Evolutionary conservation across 2,113 vertebrate species (phyloP).

Genomic region (Notarius quadriscutis): DNA sequence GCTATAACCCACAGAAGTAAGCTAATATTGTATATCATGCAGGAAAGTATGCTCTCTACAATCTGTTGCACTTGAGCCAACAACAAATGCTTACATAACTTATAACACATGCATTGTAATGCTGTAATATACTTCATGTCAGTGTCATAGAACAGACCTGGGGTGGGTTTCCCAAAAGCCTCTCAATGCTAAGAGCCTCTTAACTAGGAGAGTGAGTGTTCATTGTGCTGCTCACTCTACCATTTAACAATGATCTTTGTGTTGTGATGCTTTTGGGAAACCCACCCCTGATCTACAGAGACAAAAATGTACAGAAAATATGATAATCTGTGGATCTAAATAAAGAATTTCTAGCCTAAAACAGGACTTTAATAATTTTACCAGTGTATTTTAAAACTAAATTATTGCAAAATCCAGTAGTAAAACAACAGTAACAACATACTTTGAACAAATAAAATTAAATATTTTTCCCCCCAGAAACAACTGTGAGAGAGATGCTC

Average conservation of each 20-base stretch:
- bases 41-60: not conserved
- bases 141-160: not conserved
- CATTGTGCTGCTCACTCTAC: too few species aligned
- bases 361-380: not conserved
- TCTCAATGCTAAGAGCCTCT: too few species aligned
- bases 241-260: too few species aligned
- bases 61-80: not conserved
- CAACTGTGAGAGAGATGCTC: constrained; percentile 83
- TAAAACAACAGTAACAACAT: not conserved
- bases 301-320: not conserved
- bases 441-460: not conserved
- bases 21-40: constrained; percentile 12
- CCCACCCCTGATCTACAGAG: not conserved
- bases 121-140: not conserved
- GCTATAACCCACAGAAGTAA: constrained; percentile 84
- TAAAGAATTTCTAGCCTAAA: not conserved
- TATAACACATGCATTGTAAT: not conserved
- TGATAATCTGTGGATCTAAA: not conserved
- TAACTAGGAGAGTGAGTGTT: too few species aligned
- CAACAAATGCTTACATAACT: not conserved
- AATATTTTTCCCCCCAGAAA: constrained; percentile 73
- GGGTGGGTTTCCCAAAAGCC: too few species aligned
- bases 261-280: too few species aligned
- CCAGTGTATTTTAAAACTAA: not conserved
- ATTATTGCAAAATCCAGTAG: not conserved